Evolutionary conservation across 2,113 vertebrate genomes (phyloP), one percentile per base, ranked within the genome.

Genomic region (Calypte anna): DNA sequence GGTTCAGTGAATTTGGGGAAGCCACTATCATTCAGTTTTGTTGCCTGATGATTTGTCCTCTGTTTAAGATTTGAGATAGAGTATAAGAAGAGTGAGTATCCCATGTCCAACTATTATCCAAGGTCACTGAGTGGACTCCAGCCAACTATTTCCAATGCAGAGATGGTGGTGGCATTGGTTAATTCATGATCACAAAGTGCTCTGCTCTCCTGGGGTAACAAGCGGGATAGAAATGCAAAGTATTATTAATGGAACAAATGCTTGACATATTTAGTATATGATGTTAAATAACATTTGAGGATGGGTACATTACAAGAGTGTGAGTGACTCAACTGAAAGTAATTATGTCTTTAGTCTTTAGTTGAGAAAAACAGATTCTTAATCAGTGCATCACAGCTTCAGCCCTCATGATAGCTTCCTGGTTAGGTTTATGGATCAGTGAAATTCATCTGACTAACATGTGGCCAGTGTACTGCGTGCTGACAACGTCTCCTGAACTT

Each of bases 281-380:
- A 27, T 61, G 76, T 91, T 96, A 94, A 90, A 83, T 95, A 93
- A 82, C 33, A 53, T 94, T 86, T 93, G 77, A 95, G 79, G 40
- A 51, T 46, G 58, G 61, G 44, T 85, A 36, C 43, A n/a, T 84
- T 82, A 82, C 31, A 11, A 51, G 87, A 91, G 33, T 88, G 40
- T 66, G 62, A 73, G 44, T 95, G 92, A 90, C 70, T 95, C 75
- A 36, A 51, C 64, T 80, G 68, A 73, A 96, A 92, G 86, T 86
- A 91, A 83, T 95, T 96, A 86, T 66, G 48, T 44, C 93, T 87
- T 31, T 91, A 33, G 31, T 91, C 86, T 96, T 93, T 93, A 92
- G 91, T 50, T 94, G 75, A 87, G 87, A 93, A 89, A 90, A 97
- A 91, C 79, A 94, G 75, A 61, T 91, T 91, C 54, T 96, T 94